Base-by-base conservation (phyloP, 2,888 invertebrate species). In the Piscicola geometra region DNA sequence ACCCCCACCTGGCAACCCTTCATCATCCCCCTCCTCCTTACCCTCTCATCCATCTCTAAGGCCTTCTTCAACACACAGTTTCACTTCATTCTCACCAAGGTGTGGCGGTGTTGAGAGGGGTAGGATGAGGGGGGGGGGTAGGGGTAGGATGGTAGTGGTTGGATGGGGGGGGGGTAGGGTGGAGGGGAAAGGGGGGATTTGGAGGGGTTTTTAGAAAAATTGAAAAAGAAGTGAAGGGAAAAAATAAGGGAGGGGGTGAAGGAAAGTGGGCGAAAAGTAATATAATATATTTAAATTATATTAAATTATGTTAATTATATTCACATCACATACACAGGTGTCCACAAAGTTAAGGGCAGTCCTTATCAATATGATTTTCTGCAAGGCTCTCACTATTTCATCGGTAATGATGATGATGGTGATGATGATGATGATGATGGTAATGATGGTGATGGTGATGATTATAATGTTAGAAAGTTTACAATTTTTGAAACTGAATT, bases 311-410 rank as follows among this genome's bases (percentile, higher is more conserved):
- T 25, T 25, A 47, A 15, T 21, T 60, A 12, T 28, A 30, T 28
- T 30, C 30, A 60, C 5, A 28, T 28, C 28, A 12, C 60, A 9
- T 9, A 30, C 36, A 28, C 15, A 92, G 81, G 76, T 81, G 3
- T 76, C 77, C 2, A 66, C 79, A n/a, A 93, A 94, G 87, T 92
- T 97, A 87, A 89, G 94, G 36, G 91, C 91, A 5, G 90, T 93
- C 0, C 87, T 97, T 52, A 89, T 96, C 0, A 91, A 92, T 3
- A 89, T 91, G 21, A 89, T 94, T 77, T 93, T 96, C 82, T 88
- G 90, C 78, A 91, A 91, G 84, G 88, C 89, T 15, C 84, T 91
- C 35, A 33, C 28, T 52, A 36, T 56, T 5, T 36, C 73, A 0
- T 35, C 28, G 33, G 73, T 73, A 15, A 64, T 15, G 30, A 64